These are phyloP conservation scores for Asteroscopus sphinx DNA, from an alignment of 2,888 invertebrate genomes.

Conservation along the genomic window DNA sequence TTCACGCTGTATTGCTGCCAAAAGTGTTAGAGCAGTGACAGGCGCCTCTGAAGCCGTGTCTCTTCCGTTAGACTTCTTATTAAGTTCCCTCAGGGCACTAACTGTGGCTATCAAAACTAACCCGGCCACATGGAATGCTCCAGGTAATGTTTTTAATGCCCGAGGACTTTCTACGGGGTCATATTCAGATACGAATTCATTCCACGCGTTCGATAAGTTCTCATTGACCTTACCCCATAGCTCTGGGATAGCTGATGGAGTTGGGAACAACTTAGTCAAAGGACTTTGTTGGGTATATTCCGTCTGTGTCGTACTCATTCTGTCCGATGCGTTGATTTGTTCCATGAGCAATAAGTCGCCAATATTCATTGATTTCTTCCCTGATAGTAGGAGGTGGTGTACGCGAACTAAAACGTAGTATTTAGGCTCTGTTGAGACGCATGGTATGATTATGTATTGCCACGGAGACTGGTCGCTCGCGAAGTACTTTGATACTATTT, in stretches of 20 bases:
- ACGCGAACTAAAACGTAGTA: slow-evolving; percentile 93
- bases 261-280: slow-evolving; percentile 88
- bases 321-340: slow-evolving; percentile 77
- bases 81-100: slow-evolving; percentile 91
- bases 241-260: slow-evolving; percentile 91
- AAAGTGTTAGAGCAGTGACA: slow-evolving; percentile 81
- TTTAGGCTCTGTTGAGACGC: slow-evolving; percentile 84
- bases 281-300: slow-evolving; percentile 81
- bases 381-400: slow-evolving; percentile 93
- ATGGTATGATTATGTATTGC: slow-evolving; percentile 94
- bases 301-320: slow-evolving; percentile 66
- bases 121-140: slow-evolving; percentile 90
- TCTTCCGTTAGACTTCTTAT: slow-evolving; percentile 81
- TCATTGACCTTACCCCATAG: slow-evolving; percentile 92
- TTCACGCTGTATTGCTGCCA: slow-evolving; percentile 79
- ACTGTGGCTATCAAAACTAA: slow-evolving; percentile 91
- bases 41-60: slow-evolving; percentile 76
- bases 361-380: slow-evolving; percentile 92
- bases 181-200: slow-evolving; percentile 94
- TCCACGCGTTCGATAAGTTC: slow-evolving; percentile 93
- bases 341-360: slow-evolving; percentile 93
- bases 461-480: slow-evolving; percentile 93
- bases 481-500: slow-evolving; percentile 94
- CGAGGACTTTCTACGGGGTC: slow-evolving; percentile 94
- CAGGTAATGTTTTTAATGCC: slow-evolving; percentile 90